Evolutionary conservation across 2,888 invertebrate species (phyloP).

Genomic region (Omphaloscelis lunosa): DNA sequence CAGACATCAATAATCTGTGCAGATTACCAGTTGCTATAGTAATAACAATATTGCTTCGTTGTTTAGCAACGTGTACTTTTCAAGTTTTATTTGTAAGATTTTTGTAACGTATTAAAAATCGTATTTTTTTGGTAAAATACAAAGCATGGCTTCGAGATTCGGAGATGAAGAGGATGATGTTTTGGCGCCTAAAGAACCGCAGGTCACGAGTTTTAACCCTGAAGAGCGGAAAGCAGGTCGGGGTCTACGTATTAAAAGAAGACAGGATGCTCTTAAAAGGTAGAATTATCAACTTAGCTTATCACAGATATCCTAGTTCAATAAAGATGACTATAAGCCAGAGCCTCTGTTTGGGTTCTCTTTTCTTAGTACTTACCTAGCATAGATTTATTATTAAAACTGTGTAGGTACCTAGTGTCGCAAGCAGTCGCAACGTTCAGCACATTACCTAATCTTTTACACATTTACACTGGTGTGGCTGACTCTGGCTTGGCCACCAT

Average conservation of each 20-base stretch:
- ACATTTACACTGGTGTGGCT: too few species aligned
- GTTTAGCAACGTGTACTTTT: slow-evolving; percentile 28
- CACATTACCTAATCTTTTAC: not conserved
- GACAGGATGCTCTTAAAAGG: slow-evolving; percentile 91
- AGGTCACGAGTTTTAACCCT: slow-evolving; percentile 92
- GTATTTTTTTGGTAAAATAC: slow-evolving; percentile 19
- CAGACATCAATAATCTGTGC: not conserved
- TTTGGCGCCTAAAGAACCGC: slow-evolving; percentile 89
- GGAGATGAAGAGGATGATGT: slow-evolving; percentile 86
- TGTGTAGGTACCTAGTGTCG: too few species aligned
- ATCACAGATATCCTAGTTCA: not conserved
- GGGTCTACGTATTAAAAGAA: slow-evolving; percentile 92
- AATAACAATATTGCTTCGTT: slow-evolving; percentile 29
- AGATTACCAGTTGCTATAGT: slow-evolving; percentile 35
- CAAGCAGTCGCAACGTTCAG: not conserved
- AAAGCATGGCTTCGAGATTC: slow-evolving; percentile 76
- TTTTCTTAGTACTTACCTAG: not conserved
- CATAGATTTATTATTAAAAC: too few species aligned
- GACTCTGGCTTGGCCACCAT: too few species aligned
- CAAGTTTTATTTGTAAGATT: slow-evolving; percentile 28
- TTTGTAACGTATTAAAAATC: slow-evolving; percentile 26
- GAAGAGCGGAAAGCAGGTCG: slow-evolving; percentile 94
- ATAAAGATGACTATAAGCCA: not conserved
- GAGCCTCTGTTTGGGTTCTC: not conserved
- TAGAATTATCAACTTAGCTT: slow-evolving; percentile 63